These are phyloP conservation scores for Coremacera marginata DNA, from an alignment of 2,888 invertebrate species.

Conservation along the genomic window DNA sequence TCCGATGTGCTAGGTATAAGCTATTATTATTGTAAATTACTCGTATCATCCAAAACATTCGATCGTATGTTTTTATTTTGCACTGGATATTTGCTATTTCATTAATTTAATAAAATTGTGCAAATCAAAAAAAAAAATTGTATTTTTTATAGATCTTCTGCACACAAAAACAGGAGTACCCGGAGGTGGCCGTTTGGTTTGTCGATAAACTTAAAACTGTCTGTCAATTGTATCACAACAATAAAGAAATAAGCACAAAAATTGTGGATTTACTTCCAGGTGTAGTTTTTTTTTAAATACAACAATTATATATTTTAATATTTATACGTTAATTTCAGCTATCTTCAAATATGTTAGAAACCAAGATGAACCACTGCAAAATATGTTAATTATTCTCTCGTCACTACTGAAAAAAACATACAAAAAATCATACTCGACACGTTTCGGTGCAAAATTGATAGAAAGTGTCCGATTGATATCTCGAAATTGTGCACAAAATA, in stretches of 20 bases:
- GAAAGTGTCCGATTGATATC: slow-evolving; percentile 56
- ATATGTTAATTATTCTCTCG: slow-evolving; percentile 58
- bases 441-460: slow-evolving; percentile 58
- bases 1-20: no score
- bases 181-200: slow-evolving; percentile 57
- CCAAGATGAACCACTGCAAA: slow-evolving; percentile 52
- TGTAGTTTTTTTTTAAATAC: no score
- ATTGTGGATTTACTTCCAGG: slow-evolving; percentile 61
- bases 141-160: slow-evolving; percentile 58
- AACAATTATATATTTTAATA: no score
- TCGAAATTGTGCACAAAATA: slow-evolving; percentile 56
- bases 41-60: no score
- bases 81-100: no score
- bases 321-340: slow-evolving; percentile 49
- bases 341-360: slow-evolving; percentile 56
- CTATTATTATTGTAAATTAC: no score
- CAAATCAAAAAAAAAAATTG: not conserved
- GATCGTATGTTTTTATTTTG: no score
- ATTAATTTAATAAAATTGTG: no score
- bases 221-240: slow-evolving; percentile 56
- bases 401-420: slow-evolving; percentile 60
- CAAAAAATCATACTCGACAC: slow-evolving; percentile 59
- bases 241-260: slow-evolving; percentile 54
- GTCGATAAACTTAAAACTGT: slow-evolving; percentile 56
- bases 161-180: slow-evolving; percentile 50